A percentile compares a stretch with the other conserved stretches of the same genome.
Conservation (phyloP, 1,140 invertebrate genomes). For the Lethrus apterus region DNA sequence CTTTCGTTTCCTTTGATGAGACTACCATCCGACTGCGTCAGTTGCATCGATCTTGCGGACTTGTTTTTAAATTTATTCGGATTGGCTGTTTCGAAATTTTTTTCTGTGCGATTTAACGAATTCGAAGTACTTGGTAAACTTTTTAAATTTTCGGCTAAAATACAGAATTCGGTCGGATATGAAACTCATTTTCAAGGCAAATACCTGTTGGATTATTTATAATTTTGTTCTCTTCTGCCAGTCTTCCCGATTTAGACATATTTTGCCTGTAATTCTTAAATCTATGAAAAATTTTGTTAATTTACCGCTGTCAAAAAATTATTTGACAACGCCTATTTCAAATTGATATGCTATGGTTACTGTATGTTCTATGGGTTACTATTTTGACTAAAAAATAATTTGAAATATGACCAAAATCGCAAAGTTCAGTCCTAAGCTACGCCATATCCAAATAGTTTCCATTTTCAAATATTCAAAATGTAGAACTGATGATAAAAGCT, state of each 20-base stretch:
- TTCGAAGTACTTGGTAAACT: neutral
- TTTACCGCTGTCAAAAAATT: constrained; percentile 9
- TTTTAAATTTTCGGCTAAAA: neutral
- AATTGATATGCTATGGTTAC: too few species aligned
- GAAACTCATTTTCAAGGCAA: neutral
- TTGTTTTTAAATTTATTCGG: constrained; percentile 2
- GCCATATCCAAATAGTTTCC: too few species aligned
- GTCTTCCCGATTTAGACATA: constrained; percentile 12
- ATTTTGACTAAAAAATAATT: too few species aligned
- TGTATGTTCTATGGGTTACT: too few species aligned
- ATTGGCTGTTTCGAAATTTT: neutral
- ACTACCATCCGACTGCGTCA: constrained; percentile 14
- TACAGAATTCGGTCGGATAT: too few species aligned
- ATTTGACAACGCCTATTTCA: too few species aligned
- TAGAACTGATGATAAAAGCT: too few species aligned
- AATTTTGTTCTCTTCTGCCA: neutral
- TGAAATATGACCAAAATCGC: too few species aligned
- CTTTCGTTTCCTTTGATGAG: constrained; percentile 2
- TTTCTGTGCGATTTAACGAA: neutral
- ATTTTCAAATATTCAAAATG: too few species aligned
- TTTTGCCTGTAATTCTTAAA: neutral
- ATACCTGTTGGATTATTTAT: constrained; percentile 12
- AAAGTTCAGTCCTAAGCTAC: too few species aligned
- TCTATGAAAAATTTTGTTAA: constrained; percentile 11
- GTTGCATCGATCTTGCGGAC: neutral